Evolutionary conservation across 2,888 invertebrate genomes (phyloP).

Genomic region (Euzetes globulus): DNA sequence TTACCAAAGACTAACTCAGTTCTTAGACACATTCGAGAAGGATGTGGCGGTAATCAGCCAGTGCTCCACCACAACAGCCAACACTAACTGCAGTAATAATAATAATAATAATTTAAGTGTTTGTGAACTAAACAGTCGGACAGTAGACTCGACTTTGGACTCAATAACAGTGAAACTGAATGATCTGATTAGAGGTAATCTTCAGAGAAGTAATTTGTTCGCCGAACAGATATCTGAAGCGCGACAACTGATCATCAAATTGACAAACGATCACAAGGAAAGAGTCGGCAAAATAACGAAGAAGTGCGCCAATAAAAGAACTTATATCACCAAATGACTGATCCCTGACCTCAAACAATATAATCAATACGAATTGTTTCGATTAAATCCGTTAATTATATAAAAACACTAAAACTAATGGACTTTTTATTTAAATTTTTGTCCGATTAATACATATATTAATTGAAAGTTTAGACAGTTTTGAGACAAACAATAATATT

Average conservation of each 20-base stretch:
- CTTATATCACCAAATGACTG: constrained; percentile 23
- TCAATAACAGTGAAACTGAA: constrained; percentile 31
- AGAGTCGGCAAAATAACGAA: constrained; percentile 34
- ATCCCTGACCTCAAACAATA: neutral
- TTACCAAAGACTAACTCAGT: constrained; percentile 12
- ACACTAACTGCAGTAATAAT: neutral
- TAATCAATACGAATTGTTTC: neutral
- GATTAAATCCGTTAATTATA: neutral
- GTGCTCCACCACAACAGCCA: constrained; percentile 9
- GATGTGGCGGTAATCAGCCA: constrained; percentile 8
- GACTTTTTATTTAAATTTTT: neutral
- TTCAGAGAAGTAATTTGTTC: constrained; percentile 85
- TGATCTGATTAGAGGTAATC: constrained; percentile 58
- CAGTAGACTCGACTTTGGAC: neutral
- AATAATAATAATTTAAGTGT: neutral
- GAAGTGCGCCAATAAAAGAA: constrained; percentile 26
- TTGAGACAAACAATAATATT: neutral
- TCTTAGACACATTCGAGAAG: constrained; percentile 33
- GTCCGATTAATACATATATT: neutral
- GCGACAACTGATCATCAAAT: constrained; percentile 73
- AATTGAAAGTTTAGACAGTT: neutral
- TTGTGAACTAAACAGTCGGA: neutral
- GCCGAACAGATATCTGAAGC: constrained; percentile 85
- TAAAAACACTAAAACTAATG: too few relatives aligned
- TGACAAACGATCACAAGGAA: constrained; percentile 47